Evolutionary conservation across 30 jellyfish, hydroid and myxozoan species (phyloP).

Genomic region (Hydra vulgaris): DNA sequence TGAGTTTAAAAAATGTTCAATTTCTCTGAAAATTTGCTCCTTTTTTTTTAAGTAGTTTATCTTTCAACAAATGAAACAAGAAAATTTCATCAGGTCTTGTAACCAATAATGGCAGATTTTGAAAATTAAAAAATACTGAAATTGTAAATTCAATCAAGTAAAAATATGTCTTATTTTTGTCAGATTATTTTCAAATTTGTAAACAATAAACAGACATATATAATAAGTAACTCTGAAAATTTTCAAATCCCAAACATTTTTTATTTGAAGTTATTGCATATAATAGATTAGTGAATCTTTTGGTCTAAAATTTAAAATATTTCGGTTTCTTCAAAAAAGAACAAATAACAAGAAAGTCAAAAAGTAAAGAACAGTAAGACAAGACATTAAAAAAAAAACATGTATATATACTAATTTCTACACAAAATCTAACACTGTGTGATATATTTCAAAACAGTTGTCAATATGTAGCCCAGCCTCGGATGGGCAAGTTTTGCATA

Average conservation of each 20-base stretch:
- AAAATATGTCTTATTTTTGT: no score
- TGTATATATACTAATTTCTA: background rate
- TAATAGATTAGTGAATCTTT: no score
- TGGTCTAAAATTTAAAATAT: no score
- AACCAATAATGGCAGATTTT: no score
- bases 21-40: background rate
- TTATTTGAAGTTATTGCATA: no score
- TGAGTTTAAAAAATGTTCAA: background rate
- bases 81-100: no score
- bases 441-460: background rate
- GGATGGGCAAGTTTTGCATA: conserved; percentile 4
- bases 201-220: no score
- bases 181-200: no score
- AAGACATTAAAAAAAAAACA: background rate
- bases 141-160: no score
- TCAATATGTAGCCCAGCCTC: conserved; percentile 7
- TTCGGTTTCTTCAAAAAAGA: background rate
- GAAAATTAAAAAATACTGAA: no score
- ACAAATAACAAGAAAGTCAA: background rate
- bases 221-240: no score
- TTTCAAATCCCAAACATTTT: no score
- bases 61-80: background rate
- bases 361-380: background rate
- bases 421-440: background rate
- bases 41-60: background rate